Evolutionary conservation across 2,888 invertebrate species (phyloP).

Genomic region (Lumbricus terrestris): DNA sequence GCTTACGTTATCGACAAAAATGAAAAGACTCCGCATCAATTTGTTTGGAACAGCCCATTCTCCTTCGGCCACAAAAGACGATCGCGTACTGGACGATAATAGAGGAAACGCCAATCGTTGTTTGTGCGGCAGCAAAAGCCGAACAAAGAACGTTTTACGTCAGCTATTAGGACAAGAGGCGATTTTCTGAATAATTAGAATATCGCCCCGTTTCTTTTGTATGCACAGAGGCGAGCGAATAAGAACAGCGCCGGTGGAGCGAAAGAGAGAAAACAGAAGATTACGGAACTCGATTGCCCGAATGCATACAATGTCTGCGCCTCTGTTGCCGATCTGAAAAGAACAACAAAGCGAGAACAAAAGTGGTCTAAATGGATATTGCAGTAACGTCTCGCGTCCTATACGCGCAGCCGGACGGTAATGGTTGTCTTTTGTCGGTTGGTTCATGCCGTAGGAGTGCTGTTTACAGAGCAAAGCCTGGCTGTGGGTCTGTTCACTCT

Average conservation of each 20-base stretch:
- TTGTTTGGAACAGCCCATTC: neutral
- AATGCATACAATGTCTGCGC: neutral
- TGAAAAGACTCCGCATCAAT: neutral
- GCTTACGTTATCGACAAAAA: neutral
- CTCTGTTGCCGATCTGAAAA: neutral
- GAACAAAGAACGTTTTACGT: neutral
- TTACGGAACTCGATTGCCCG: neutral
- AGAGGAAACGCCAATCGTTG: neutral
- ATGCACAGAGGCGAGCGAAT: neutral
- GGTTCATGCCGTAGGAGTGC: neutral
- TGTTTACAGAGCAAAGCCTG: neutral
- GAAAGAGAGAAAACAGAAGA: neutral
- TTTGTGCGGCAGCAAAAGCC: neutral
- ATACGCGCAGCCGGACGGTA: neutral
- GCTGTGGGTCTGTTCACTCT: neutral
- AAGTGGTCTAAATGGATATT: conserved; percentile 12
- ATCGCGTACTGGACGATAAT: neutral
- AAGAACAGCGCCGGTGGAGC: no score
- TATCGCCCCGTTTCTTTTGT: neutral
- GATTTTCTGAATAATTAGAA: conserved; percentile 3
- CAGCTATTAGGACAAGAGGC: neutral
- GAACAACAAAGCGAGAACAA: neutral
- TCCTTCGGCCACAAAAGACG: neutral
- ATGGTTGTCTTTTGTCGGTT: conserved; percentile 3
- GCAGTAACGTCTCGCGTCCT: neutral